Percentiles rank a stretch among this genome's conserved stretches.
Evolutionary conservation across 2,113 vertebrate species (phyloP).

Genomic region (Takifugu flavidus): DNA sequence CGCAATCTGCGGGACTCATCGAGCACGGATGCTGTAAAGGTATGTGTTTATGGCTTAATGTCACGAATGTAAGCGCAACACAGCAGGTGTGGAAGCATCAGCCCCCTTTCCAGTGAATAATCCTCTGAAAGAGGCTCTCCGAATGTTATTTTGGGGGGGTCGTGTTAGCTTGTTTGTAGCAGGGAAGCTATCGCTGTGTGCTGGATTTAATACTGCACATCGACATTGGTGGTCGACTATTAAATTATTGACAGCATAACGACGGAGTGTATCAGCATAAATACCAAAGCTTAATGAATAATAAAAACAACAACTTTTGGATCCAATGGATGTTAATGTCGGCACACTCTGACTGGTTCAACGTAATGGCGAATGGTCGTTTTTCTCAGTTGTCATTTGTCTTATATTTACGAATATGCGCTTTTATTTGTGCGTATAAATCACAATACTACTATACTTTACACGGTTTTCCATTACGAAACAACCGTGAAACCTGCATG

Average conservation of each 20-base stretch:
- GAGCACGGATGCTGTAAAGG: conserved; percentile 30
- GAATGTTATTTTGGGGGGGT: not conserved
- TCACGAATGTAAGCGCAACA: not conserved
- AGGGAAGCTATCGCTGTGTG: not conserved
- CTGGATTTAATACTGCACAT: not conserved
- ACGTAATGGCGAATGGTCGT: not conserved
- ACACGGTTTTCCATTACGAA: no score
- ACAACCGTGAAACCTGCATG: no score
- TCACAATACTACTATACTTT: no score
- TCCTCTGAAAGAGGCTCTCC: not conserved
- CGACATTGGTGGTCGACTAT: no score
- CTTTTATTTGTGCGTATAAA: no score
- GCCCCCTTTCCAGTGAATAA: not conserved
- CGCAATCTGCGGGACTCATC: conserved; percentile 24
- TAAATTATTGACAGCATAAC: no score
- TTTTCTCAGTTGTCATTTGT: no score
- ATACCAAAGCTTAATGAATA: no score
- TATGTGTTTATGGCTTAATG: conserved; percentile 4
- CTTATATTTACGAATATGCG: no score
- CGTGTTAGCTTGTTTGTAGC: not conserved
- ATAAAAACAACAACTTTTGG: no score
- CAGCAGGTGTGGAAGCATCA: no score
- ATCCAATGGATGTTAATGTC: not conserved
- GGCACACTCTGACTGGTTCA: not conserved
- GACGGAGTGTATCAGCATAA: no score